Evolutionary conservation across 2,888 invertebrate species (phyloP).

Genomic region (Masnerella sp.): DNA sequence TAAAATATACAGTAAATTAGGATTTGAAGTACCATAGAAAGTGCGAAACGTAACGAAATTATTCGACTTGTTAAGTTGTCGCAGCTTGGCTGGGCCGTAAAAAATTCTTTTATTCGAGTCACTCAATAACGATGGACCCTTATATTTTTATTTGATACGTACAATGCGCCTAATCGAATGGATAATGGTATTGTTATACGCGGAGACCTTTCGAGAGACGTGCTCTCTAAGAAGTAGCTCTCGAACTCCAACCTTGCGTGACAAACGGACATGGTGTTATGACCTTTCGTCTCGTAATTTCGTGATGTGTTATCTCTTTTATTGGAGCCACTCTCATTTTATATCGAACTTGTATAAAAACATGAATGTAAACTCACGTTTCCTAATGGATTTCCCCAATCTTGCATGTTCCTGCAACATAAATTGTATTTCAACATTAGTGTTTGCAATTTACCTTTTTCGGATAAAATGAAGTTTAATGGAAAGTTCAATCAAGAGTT

Average conservation of each 20-base stretch:
- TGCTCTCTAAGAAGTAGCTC: slow-evolving; percentile 40
- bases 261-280: slow-evolving; percentile 47
- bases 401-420: slow-evolving; percentile 12
- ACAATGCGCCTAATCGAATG: slow-evolving; percentile 59
- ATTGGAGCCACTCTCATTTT: slow-evolving; percentile 23
- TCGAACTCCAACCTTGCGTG: slow-evolving; percentile 50
- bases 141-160: slow-evolving; percentile 44
- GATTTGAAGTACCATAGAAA: neutral
- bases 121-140: slow-evolving; percentile 38
- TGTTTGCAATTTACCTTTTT: no score
- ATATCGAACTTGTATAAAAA: slow-evolving; percentile 22
- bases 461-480: no score
- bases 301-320: slow-evolving; percentile 41
- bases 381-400: slow-evolving; percentile 1
- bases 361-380: slow-evolving; percentile 29
- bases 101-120: slow-evolving; percentile 43
- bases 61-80: slow-evolving; percentile 33
- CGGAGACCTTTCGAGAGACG: slow-evolving; percentile 39
- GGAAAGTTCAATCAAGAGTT: no score
- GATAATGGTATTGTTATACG: slow-evolving; percentile 58
- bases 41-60: slow-evolving; percentile 12
- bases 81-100: slow-evolving; percentile 19
- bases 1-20: slow-evolving; percentile 12
- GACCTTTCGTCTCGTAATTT: slow-evolving; percentile 47
- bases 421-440: slow-evolving; percentile 9